phyloP scores from a whole-genome alignment of 2,888 invertebrate species.

The Ypsolopha scabrella region DNA sequence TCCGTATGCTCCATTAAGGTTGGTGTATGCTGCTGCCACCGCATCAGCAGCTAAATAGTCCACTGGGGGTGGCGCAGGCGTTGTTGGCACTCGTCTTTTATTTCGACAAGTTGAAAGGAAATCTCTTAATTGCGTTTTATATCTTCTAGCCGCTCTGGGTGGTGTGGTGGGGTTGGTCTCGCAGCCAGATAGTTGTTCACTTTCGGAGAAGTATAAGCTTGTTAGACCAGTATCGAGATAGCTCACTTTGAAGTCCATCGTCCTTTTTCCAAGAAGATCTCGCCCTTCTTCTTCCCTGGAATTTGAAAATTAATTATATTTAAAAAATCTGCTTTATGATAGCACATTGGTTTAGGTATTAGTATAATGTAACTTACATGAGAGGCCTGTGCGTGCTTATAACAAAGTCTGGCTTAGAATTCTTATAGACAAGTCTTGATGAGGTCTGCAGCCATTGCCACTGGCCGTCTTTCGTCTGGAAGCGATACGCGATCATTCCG shows the following conservation, averaged over 20 bases:
- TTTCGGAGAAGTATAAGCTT: slow-evolving; percentile 90
- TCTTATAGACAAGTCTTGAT: slow-evolving; percentile 97
- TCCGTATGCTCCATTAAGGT: slow-evolving; percentile 83
- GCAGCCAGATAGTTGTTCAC: slow-evolving; percentile 78
- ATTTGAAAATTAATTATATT: slow-evolving; percentile 8
- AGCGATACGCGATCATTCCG: slow-evolving; percentile 98
- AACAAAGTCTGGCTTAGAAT: slow-evolving; percentile 99
- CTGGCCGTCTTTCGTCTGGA: slow-evolving; percentile 92
- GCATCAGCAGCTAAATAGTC: slow-evolving; percentile 78
- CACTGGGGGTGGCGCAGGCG: slow-evolving; percentile 74
- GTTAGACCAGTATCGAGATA: slow-evolving; percentile 95
- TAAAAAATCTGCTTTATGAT: neutral
- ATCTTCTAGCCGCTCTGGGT: slow-evolving; percentile 86
- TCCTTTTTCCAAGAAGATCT: slow-evolving; percentile 96
- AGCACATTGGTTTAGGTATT: neutral
- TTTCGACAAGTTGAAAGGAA: slow-evolving; percentile 93
- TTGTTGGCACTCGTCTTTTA: slow-evolving; percentile 75
- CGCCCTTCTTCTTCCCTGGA: slow-evolving; percentile 98
- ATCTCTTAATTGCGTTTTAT: slow-evolving; percentile 94
- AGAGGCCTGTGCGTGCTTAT: slow-evolving; percentile 98
- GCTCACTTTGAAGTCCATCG: slow-evolving; percentile 99
- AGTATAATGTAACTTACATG: slow-evolving; percentile 78
- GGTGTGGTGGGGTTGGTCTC: slow-evolving; percentile 75
- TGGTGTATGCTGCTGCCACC: slow-evolving; percentile 84
- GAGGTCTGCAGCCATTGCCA: slow-evolving; percentile 99